Percentiles rank a stretch among this genome's conserved stretches.
phyloP scores from a whole-genome alignment of 2,113 vertebrate species.

The Tragulus kanchil region DNA sequence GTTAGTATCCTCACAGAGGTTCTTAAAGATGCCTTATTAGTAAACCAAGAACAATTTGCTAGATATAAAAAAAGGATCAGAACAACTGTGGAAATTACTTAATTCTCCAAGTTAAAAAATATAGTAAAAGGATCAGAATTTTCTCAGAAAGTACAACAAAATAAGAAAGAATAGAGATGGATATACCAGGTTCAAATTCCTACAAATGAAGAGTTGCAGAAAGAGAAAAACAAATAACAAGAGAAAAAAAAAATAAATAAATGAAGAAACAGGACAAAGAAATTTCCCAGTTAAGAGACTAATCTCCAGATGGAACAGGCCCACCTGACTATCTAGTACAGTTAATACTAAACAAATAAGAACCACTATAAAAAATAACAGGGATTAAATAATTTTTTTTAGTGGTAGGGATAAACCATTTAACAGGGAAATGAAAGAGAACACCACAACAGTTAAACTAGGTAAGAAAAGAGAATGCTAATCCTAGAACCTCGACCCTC shows the following conservation, averaged over 20 bases:
- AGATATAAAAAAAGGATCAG: slow-evolving; percentile 42
- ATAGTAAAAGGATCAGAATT: slow-evolving; percentile 22
- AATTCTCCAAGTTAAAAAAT: slow-evolving; percentile 52
- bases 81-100: background rate
- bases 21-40: background rate
- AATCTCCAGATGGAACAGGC: background rate
- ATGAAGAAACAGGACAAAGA: slow-evolving; percentile 40
- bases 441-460: background rate
- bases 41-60: slow-evolving; percentile 11
- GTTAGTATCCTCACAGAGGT: background rate
- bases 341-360: slow-evolving; percentile 16
- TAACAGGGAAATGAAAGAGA: slow-evolving; percentile 9
- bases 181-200: slow-evolving; percentile 19
- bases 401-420: background rate
- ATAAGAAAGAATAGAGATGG: slow-evolving; percentile 8
- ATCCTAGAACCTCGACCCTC: background rate
- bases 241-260: background rate
- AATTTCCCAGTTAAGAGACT: background rate
- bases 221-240: slow-evolving; percentile 3
- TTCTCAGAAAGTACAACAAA: slow-evolving; percentile 47
- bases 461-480: slow-evolving; percentile 40
- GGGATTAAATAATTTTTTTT: background rate
- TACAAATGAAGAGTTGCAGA: background rate
- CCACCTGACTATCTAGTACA: background rate
- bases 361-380: slow-evolving; percentile 2